These are phyloP conservation scores for Acanthaster planci DNA, from an alignment of 35 echinoderm and acorn worm genomes.

Conservation along the genomic window DNA sequence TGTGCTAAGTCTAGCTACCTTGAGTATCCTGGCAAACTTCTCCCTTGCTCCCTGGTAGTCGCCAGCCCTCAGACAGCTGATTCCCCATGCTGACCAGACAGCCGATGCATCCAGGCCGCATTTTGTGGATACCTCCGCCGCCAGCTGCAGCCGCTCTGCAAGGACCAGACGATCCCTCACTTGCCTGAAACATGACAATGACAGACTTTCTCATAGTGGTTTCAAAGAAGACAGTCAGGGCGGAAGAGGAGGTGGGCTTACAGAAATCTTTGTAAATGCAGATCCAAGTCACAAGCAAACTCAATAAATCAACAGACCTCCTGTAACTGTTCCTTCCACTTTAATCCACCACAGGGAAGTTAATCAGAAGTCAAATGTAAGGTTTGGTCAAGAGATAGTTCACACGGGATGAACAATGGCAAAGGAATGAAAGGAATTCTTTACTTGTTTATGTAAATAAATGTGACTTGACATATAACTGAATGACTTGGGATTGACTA, in stretches of 20 bases:
- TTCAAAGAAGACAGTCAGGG: too few species aligned
- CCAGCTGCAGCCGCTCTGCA: conserved; percentile 64
- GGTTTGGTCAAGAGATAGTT: too few species aligned
- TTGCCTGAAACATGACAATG: conserved; percentile 29
- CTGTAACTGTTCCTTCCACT: conserved; percentile 89
- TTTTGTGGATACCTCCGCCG: conserved; percentile 91
- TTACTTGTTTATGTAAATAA: too few species aligned
- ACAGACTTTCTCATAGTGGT: too few species aligned
- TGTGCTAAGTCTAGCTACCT: conserved; percentile 44
- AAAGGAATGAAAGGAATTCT: too few species aligned
- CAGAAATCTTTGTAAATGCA: conserved; percentile 79
- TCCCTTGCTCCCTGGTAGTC: conserved; percentile 79
- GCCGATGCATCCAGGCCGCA: conserved; percentile 76
- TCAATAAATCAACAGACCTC: conserved; percentile 81
- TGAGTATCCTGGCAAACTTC: conserved; percentile 78
- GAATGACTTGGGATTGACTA: too few species aligned
- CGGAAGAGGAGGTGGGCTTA: too few species aligned
- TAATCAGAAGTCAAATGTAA: too few species aligned
- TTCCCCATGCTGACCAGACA: conserved; percentile 90
- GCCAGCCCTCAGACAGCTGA: conserved; percentile 72
- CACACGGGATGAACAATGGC: too few species aligned
- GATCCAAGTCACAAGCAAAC: conserved; percentile 74
- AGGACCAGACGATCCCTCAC: conserved; percentile 77
- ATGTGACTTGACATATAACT: too few species aligned
- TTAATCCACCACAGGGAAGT: too few species aligned